phyloP scores from a whole-genome alignment of 2,888 invertebrate species.

The Calameuta pallipes region DNA sequence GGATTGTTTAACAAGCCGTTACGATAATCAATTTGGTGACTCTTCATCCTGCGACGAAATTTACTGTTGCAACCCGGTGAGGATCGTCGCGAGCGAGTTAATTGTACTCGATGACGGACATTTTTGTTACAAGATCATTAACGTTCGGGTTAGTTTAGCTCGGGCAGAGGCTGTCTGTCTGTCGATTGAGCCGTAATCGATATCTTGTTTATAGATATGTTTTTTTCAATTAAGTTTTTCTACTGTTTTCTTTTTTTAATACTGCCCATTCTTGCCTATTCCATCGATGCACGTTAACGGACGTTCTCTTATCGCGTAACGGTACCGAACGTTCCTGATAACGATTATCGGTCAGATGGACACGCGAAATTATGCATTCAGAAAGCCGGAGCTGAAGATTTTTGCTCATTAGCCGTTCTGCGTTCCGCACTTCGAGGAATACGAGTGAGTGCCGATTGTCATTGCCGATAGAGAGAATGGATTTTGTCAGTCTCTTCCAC shows the following conservation, averaged over 20 bases:
- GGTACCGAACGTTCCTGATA: slow-evolving; percentile 57
- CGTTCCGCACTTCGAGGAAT: neutral
- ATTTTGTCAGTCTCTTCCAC: neutral
- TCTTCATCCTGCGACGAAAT: neutral
- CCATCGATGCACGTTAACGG: slow-evolving; percentile 31
- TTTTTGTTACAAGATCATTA: neutral
- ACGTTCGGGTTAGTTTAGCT: neutral
- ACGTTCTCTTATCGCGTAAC: slow-evolving; percentile 62
- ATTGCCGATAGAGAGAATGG: neutral
- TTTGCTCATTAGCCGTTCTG: neutral
- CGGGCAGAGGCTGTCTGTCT: neutral
- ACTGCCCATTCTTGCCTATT: neutral
- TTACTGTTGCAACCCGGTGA: neutral
- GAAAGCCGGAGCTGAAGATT: neutral
- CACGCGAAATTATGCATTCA: slow-evolving; percentile 55
- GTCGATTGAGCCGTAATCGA: neutral
- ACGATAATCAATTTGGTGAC: neutral
- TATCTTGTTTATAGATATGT: neutral
- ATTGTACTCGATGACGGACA: neutral
- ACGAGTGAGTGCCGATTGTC: neutral
- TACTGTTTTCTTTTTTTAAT: neutral
- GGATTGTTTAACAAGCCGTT: neutral
- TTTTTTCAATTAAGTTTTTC: neutral
- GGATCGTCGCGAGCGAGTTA: neutral
- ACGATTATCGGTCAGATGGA: slow-evolving; percentile 63